Evolutionary conservation across 2,113 vertebrate species (phyloP).

Genomic region (Rhinolophus ferrumequinum): DNA sequence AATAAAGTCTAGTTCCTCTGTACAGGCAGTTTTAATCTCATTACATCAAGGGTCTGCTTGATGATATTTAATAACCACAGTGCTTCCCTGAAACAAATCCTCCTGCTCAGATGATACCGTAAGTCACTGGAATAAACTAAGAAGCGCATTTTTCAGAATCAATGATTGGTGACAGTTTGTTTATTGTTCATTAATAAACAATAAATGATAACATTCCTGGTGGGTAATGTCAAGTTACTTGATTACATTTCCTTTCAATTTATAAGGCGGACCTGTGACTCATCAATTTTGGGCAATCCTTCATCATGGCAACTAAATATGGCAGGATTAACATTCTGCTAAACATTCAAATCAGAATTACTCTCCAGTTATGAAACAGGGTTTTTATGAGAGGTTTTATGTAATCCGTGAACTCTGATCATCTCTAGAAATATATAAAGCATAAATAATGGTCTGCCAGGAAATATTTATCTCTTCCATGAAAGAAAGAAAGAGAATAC

Average conservation of each 20-base stretch:
- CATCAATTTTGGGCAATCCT: conserved; percentile 49
- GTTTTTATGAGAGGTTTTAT: conserved; percentile 73
- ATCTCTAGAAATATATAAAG: conserved; percentile 71
- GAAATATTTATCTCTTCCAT: conserved; percentile 69
- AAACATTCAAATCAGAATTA: conserved; percentile 61
- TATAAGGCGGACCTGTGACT: conserved; percentile 78
- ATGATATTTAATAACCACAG: conserved; percentile 79
- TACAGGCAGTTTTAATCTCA: conserved; percentile 80
- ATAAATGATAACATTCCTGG: conserved; percentile 60
- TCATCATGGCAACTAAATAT: conserved; percentile 50
- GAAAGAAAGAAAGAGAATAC: conserved; percentile 35
- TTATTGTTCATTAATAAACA: conserved; percentile 83
- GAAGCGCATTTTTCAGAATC: conserved; percentile 71
- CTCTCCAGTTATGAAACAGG: conserved; percentile 49
- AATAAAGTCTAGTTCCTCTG: conserved; percentile 76
- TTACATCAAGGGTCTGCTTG: conserved; percentile 72
- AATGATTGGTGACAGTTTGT: conserved; percentile 73
- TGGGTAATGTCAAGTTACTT: conserved; percentile 59
- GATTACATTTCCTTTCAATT: conserved; percentile 78
- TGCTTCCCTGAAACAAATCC: conserved; percentile 69
- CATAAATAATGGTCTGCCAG: conserved; percentile 64
- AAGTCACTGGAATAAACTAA: conserved; percentile 63
- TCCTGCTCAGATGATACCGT: neutral
- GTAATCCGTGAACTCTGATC: conserved; percentile 70
- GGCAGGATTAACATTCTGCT: conserved; percentile 77